Evolutionary conservation across 2,888 invertebrate species (phyloP).

Genomic region (Dicycla oo): DNA sequence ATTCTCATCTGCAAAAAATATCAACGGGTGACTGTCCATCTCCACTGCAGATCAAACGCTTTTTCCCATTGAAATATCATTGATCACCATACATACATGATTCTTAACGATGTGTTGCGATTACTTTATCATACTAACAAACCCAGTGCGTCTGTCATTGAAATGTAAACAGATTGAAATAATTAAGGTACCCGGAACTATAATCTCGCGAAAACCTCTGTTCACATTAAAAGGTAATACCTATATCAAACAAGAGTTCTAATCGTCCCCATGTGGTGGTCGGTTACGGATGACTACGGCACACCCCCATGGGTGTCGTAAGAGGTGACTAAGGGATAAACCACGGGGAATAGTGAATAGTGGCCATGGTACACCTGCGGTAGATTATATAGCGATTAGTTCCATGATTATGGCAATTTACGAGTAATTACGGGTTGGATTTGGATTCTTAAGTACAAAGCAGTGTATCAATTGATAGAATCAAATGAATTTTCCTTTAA

Average conservation of each 20-base stretch:
- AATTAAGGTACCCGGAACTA: neutral
- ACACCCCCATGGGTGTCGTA: slow-evolving; percentile 58
- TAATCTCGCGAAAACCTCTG: slow-evolving; percentile 7
- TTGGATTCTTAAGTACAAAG: neutral
- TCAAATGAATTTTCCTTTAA: neutral
- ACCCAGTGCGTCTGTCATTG: neutral
- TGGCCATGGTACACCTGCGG: slow-evolving; percentile 25
- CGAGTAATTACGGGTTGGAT: slow-evolving; percentile 7
- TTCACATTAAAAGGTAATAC: slow-evolving; percentile 50
- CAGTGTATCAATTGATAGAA: neutral
- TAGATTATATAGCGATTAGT: slow-evolving; percentile 33
- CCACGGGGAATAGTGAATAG: slow-evolving; percentile 33
- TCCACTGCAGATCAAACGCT: neutral
- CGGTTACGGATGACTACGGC: slow-evolving; percentile 47
- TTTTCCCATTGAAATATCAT: neutral
- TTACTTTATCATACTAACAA: neutral
- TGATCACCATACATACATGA: neutral
- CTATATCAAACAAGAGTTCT: slow-evolving; percentile 61
- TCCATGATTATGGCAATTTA: slow-evolving; percentile 25
- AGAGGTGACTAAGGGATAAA: slow-evolving; percentile 51
- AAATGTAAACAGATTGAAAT: slow-evolving; percentile 4
- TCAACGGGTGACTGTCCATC: neutral
- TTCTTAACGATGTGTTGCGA: neutral
- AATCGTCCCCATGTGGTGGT: slow-evolving; percentile 50
- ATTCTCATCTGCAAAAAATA: neutral